Conservation (phyloP, 2,797 vertebrate species). For the Fratercula arctica region DNA sequence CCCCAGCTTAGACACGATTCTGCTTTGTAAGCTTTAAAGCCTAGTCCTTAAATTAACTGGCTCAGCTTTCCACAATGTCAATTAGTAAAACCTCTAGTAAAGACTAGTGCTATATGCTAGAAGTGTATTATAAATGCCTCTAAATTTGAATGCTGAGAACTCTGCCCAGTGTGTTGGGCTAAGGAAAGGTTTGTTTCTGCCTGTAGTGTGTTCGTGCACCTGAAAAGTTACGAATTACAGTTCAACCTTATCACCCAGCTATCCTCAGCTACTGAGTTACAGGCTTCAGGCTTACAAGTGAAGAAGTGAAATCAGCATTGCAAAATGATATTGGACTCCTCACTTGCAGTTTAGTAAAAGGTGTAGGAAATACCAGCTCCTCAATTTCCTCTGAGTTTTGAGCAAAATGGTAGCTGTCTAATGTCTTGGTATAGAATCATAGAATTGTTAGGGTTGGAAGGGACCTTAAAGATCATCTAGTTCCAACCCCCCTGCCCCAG, state of each 20-base stretch:
- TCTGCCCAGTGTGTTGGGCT: background rate
- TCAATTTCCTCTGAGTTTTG: background rate
- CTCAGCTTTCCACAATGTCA: background rate
- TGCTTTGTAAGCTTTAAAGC: background rate
- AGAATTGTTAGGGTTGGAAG: too few relatives aligned
- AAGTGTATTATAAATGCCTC: background rate
- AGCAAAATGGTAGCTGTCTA: background rate
- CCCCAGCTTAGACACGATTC: background rate
- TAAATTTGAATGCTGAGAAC: background rate
- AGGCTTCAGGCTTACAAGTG: background rate
- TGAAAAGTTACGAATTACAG: background rate
- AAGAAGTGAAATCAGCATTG: background rate
- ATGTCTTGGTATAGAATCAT: background rate
- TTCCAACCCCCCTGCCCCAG: too few relatives aligned
- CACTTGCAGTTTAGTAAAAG: background rate
- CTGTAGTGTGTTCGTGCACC: background rate
- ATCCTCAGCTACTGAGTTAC: background rate
- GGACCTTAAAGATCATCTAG: too few relatives aligned
- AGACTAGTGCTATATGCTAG: background rate
- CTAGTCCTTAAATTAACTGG: background rate
- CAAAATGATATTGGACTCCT: background rate
- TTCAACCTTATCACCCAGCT: background rate
- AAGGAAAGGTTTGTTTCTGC: background rate
- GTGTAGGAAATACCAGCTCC: background rate
- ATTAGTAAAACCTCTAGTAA: background rate